Base-by-base conservation (phyloP, 2,113 vertebrate species). In the Lota lota region DNA sequence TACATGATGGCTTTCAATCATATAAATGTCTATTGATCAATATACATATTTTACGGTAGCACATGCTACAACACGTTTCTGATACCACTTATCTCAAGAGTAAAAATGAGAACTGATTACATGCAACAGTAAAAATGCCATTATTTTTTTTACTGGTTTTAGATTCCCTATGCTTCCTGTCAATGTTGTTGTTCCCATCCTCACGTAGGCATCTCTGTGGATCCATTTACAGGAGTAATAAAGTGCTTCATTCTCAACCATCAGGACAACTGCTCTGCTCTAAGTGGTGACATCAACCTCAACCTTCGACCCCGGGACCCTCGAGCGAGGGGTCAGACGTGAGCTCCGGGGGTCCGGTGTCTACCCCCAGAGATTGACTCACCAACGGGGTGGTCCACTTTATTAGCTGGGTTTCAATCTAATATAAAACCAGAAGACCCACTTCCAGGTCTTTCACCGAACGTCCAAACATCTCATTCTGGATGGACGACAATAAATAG, bases 221-320 rank as follows among this genome's bases (percentile, higher is more conserved):
- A 24, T 40, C 79, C 74, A 77, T 83, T 86, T 77, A 85, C 72
- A 75, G 36, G 47, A n/a, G 17, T 71, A 81, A 80, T 80, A 86
- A 88, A 88, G 51, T 19, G 22, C 59, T 51, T 53, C 59, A 33
- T 22, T 67, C 67, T 81, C 66, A 56, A 67, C 81, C 66, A 76
- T 72, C 69, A 72, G 65, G 72, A 68, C 79, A 4, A 24, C 81
- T 40, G 36, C 82, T 81, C 69, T 77, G 66, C 77, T 79, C 76
- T 69, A 78, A 82, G 78, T 78, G 79, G 72, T 68, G 60, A 86
- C 68, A 72, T 75, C 71, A 80, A 70, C 79, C 66, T 63, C 76
- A 40, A 72, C 69, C 70, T 87, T 73, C 69, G 12, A 53, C 28
- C 67, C 68, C 4, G n/a, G 75, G 81, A 79, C 81, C 81, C 77